Conservation (phyloP, 2,113 vertebrate genomes). For the Buteo buteo region DNA sequence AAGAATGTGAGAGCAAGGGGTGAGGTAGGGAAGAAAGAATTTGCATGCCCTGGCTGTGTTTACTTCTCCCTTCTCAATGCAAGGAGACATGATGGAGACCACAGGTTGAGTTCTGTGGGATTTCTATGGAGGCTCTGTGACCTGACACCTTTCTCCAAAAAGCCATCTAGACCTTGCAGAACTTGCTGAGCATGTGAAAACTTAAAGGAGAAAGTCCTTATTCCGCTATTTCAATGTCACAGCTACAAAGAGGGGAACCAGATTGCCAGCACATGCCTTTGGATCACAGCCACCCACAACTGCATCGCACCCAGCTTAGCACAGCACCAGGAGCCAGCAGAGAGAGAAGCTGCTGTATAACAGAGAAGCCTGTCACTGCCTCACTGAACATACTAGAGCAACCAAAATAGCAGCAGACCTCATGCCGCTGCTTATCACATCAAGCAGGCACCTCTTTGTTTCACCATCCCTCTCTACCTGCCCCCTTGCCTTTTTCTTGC, state of each 20-base stretch:
- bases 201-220: constrained; percentile 58
- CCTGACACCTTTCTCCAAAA: constrained; percentile 69
- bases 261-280: not conserved
- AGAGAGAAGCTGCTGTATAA: not conserved
- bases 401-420: not conserved
- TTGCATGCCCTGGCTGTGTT: not conserved
- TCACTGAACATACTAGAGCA: not conserved
- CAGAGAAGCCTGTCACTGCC: not conserved
- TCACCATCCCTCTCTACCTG: not conserved
- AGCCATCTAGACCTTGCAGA: constrained; percentile 65
- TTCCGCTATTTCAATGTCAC: not conserved
- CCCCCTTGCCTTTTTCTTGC: not conserved
- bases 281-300: not conserved
- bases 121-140: constrained; percentile 58
- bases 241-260: not conserved
- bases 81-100: constrained; percentile 66
- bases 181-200: constrained; percentile 70
- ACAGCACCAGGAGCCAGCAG: not conserved
- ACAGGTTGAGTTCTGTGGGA: constrained; percentile 63
- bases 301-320: not conserved
- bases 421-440: not conserved
- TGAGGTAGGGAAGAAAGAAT: not conserved
- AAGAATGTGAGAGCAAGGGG: not conserved
- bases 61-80: constrained; percentile 47
- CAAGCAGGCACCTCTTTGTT: not conserved